A percentile compares a stretch with the other conserved stretches of the same genome.
phyloP scores from a whole-genome alignment of 2,797 vertebrate genomes.

The Siniperca undulata region DNA sequence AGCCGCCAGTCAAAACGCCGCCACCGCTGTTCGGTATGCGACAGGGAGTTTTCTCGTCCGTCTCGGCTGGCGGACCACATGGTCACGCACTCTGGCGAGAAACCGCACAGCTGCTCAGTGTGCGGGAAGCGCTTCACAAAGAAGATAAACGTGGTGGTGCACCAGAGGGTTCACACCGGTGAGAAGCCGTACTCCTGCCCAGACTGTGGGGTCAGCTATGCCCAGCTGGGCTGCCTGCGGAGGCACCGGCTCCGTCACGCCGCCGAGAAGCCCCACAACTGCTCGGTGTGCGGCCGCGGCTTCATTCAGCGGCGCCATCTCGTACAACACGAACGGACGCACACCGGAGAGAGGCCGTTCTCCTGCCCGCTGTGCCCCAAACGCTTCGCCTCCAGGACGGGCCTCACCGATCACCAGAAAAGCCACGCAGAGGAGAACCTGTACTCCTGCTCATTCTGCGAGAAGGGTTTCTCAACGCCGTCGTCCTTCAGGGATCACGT shows the following conservation, averaged over 20 bases:
- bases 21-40: constrained; percentile 56
- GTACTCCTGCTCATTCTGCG: constrained; percentile 57
- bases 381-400: constrained; percentile 66
- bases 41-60: constrained; percentile 52
- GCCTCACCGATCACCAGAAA: constrained; percentile 60
- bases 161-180: constrained; percentile 69
- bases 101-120: constrained; percentile 62
- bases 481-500: constrained; percentile 69
- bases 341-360: constrained; percentile 75
- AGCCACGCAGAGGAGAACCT: constrained; percentile 46
- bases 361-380: constrained; percentile 70
- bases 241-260: constrained; percentile 64
- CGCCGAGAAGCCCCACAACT: constrained; percentile 52
- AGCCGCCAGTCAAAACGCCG: neutral
- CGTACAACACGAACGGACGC: constrained; percentile 65
- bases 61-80: constrained; percentile 68
- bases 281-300: constrained; percentile 60
- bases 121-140: constrained; percentile 69
- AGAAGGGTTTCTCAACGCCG: constrained; percentile 61
- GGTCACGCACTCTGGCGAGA: constrained; percentile 51
- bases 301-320: constrained; percentile 69
- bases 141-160: constrained; percentile 60
- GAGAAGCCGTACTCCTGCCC: constrained; percentile 72
- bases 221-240: constrained; percentile 65
- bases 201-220: constrained; percentile 64